Conservation (phyloP, 2,797 vertebrate species). For the Emydoidea blandingii region DNA sequence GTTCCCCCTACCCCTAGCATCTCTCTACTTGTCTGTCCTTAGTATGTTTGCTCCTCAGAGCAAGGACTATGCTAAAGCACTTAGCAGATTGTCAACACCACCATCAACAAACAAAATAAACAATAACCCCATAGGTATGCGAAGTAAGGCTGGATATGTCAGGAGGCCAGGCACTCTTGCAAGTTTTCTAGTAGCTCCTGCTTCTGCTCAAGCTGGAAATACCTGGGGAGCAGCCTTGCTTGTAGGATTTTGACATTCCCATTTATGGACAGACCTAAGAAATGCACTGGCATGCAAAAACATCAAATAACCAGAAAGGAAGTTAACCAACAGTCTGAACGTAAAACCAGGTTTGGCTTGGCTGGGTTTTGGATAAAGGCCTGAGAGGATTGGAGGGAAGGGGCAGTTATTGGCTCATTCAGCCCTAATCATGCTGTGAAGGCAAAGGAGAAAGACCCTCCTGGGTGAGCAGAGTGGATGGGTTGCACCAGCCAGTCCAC, state of each 20-base stretch:
- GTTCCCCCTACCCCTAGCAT: background rate
- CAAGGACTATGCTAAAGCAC: background rate
- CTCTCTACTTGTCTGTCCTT: background rate
- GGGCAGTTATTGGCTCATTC: background rate
- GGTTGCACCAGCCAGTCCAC: background rate
- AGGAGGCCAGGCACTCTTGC: background rate
- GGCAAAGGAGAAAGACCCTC: background rate
- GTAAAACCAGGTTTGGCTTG: background rate
- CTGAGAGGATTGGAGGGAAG: background rate
- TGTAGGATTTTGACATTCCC: background rate
- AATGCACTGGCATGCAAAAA: background rate
- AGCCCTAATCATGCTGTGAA: background rate
- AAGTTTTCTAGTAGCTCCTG: background rate
- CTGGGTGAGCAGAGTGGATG: background rate
- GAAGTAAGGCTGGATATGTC: background rate
- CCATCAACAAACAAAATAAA: background rate
- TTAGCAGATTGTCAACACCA: background rate
- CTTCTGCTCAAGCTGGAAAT: background rate
- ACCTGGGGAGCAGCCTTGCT: background rate
- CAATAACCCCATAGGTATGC: background rate
- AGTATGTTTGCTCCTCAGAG: background rate
- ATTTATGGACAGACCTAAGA: background rate
- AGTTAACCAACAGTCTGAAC: background rate
- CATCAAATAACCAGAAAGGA: background rate
- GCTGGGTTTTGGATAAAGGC: background rate